Evolutionary conservation across 2,888 invertebrate species (phyloP).

Genomic region (Archips crataeganus): DNA sequence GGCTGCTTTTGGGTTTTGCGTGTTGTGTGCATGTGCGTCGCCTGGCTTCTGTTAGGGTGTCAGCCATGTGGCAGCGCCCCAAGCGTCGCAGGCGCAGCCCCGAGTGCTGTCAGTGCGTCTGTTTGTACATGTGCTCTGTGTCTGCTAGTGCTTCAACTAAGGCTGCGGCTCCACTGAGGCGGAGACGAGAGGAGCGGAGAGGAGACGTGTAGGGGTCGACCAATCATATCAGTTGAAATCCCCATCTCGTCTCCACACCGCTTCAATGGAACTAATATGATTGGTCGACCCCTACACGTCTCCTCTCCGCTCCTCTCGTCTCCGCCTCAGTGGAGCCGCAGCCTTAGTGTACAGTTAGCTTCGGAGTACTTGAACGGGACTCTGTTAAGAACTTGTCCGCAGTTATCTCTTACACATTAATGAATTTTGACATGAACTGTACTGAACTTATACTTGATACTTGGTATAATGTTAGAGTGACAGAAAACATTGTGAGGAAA

Average conservation of each 20-base stretch:
- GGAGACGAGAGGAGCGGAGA: too few relatives aligned
- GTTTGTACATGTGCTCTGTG: conserved; percentile 32
- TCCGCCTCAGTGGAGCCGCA: too few relatives aligned
- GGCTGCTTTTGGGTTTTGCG: not conserved
- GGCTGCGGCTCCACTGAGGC: too few relatives aligned
- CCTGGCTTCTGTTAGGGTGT: conserved; percentile 45
- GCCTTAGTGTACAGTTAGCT: not conserved
- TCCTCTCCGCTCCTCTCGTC: too few relatives aligned
- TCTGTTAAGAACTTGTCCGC: not conserved
- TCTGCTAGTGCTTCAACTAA: conserved; percentile 11
- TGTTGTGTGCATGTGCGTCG: conserved; percentile 18
- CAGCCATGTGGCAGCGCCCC: conserved; percentile 53
- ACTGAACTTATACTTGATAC: too few relatives aligned
- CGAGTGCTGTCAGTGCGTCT: conserved; percentile 28
- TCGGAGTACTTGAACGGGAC: not conserved
- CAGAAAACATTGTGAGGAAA: too few relatives aligned
- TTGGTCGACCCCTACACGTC: too few relatives aligned
- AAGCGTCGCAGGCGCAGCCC: conserved; percentile 64
- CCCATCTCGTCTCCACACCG: too few relatives aligned
- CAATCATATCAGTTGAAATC: too few relatives aligned
- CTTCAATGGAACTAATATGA: too few relatives aligned
- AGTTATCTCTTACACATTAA: not conserved
- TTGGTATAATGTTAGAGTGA: too few relatives aligned
- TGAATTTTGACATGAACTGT: not conserved
- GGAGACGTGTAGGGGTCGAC: too few relatives aligned